A percentile compares a stretch with the other conserved stretches of the same genome.
Evolutionary conservation across 2,113 vertebrate genomes (phyloP).

Genomic region (Telmatochromis sp.): DNA sequence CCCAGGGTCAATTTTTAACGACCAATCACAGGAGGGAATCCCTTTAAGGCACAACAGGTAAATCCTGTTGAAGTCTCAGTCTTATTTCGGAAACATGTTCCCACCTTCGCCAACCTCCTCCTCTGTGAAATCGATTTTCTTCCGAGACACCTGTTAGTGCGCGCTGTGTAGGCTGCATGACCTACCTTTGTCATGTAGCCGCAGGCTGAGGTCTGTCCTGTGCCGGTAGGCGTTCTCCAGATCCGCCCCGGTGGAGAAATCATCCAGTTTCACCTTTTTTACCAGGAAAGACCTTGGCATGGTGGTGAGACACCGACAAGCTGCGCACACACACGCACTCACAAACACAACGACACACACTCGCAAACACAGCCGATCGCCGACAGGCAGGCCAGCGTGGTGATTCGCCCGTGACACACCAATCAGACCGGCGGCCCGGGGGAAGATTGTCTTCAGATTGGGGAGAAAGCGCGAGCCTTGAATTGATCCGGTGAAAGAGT

Average conservation of each 20-base stretch:
- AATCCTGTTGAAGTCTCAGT: not conserved
- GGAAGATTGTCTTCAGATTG: slow-evolving; percentile 5
- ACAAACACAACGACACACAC: slow-evolving; percentile 36
- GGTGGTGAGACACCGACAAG: slow-evolving; percentile 47
- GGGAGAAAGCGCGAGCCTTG: not conserved
- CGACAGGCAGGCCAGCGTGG: slow-evolving; percentile 59
- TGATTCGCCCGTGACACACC: slow-evolving; percentile 3
- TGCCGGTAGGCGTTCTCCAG: slow-evolving; percentile 82
- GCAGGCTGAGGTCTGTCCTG: slow-evolving; percentile 79
- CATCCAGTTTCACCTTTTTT: slow-evolving; percentile 94
- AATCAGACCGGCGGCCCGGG: not conserved
- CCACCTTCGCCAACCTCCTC: not conserved
- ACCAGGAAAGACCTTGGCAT: slow-evolving; percentile 97
- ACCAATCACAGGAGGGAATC: not conserved
- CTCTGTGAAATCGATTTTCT: not conserved
- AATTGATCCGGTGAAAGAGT: slow-evolving; percentile 1
- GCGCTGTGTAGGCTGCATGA: not conserved
- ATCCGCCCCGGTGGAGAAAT: slow-evolving; percentile 80
- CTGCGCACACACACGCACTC: slow-evolving; percentile 24
- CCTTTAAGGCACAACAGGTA: not conserved
- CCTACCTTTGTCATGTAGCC: slow-evolving; percentile 86
- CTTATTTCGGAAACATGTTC: not conserved
- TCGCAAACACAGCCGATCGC: slow-evolving; percentile 16
- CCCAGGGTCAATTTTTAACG: not conserved
- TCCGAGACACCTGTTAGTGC: slow-evolving; percentile 48